phyloP scores from a whole-genome alignment of 2,888 invertebrate genomes.

The Hydroisotoma schaefferi region DNA sequence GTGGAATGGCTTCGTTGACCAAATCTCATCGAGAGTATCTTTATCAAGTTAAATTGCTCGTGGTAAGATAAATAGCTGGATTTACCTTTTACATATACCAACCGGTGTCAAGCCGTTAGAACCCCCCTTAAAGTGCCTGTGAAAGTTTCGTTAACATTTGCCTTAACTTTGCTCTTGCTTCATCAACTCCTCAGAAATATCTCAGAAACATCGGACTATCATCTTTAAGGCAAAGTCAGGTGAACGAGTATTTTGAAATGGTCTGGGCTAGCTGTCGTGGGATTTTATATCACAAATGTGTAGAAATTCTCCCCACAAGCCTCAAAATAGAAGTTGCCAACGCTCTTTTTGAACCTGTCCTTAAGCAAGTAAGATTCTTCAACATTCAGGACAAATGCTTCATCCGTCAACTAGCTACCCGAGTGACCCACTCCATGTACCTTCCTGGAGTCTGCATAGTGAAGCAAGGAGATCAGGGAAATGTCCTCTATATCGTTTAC shows the following conservation, averaged over 20 bases:
- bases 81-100: neutral
- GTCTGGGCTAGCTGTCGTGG: slow-evolving; percentile 33
- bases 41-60: slow-evolving; percentile 37
- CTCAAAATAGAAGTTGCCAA: slow-evolving; percentile 33
- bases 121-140: too few species aligned
- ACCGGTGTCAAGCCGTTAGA: too few species aligned
- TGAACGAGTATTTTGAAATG: slow-evolving; percentile 28
- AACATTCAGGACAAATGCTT: slow-evolving; percentile 12
- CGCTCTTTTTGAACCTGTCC: slow-evolving; percentile 21
- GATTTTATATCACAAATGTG: slow-evolving; percentile 27
- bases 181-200: slow-evolving; percentile 35
- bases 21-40: slow-evolving; percentile 37
- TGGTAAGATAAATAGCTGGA: slow-evolving; percentile 19
- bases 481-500: slow-evolving; percentile 31
- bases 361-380: slow-evolving; percentile 17
- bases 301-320: slow-evolving; percentile 29
- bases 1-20: slow-evolving; percentile 35
- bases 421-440: slow-evolving; percentile 31
- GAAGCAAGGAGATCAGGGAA: slow-evolving; percentile 33
- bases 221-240: slow-evolving; percentile 19
- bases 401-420: slow-evolving; percentile 33
- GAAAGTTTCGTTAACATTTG: too few species aligned
- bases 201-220: slow-evolving; percentile 37
- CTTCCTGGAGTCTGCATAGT: slow-evolving; percentile 35
- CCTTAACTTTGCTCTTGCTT: slow-evolving; percentile 3